Evolutionary conservation across 1,140 invertebrate species (phyloP).

Genomic region (Sminthurides bifidus): DNA sequence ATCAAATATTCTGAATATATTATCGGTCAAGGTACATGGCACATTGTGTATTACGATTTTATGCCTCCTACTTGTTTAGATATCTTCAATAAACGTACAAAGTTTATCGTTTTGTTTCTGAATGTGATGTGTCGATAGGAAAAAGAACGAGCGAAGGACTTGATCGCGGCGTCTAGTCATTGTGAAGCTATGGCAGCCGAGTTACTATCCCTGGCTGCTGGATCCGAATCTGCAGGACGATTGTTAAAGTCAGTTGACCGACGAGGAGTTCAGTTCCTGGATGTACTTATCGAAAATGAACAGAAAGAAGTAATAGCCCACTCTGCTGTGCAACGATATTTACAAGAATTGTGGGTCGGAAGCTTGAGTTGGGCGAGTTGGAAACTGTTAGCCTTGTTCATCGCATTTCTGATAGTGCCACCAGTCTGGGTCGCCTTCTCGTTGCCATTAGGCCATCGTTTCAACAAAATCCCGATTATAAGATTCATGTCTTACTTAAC

Average conservation of each 20-base stretch:
- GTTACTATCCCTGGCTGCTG: constrained; percentile 80
- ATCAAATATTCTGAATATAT: constrained; percentile 77
- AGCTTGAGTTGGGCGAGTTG: constrained; percentile 88
- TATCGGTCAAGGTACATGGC: constrained; percentile 61
- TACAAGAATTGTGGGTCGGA: constrained; percentile 93
- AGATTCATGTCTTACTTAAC: constrained; percentile 99
- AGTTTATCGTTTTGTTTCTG: neutral
- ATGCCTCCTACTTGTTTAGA: neutral
- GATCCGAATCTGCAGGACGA: constrained; percentile 80
- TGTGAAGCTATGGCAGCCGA: constrained; percentile 86
- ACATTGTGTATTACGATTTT: neutral
- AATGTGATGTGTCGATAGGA: constrained; percentile 46
- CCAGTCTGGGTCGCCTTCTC: constrained; percentile 94
- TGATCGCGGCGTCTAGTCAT: constrained; percentile 85
- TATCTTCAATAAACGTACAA: neutral
- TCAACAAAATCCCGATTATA: constrained; percentile 89
- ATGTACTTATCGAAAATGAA: constrained; percentile 96
- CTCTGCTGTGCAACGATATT: constrained; percentile 74
- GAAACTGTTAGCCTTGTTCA: constrained; percentile 83
- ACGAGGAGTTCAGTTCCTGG: constrained; percentile 84
- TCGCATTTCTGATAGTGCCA: constrained; percentile 82
- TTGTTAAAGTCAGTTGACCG: constrained; percentile 83
- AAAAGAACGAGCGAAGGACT: constrained; percentile 93
- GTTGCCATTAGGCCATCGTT: constrained; percentile 85
- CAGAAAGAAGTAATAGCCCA: constrained; percentile 93